Evolutionary conservation across 1,140 invertebrate species (phyloP).

Genomic region (Drosophila pandora): DNA sequence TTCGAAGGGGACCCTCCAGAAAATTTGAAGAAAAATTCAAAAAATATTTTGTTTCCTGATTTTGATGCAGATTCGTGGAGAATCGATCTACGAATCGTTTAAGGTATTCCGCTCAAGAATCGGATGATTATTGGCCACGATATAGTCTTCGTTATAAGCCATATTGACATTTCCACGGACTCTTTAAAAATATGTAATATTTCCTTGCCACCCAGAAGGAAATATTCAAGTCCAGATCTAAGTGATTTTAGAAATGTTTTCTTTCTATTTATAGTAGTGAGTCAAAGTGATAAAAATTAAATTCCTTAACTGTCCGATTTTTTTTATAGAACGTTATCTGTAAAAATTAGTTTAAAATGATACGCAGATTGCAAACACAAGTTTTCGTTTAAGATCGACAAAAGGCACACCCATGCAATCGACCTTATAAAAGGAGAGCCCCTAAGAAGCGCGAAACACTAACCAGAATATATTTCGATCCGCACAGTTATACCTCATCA

Average conservation of each 20-base stretch:
- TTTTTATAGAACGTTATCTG: slow-evolving; percentile 16
- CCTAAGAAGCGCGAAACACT: slow-evolving; percentile 12
- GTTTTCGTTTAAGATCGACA: slow-evolving; percentile 40
- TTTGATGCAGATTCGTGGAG: too few relatives aligned
- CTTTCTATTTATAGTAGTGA: slow-evolving; percentile 15
- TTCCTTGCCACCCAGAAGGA: too few relatives aligned
- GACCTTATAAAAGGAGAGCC: slow-evolving; percentile 33
- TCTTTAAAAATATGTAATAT: too few relatives aligned
- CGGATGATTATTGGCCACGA: too few relatives aligned
- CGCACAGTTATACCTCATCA: slow-evolving; percentile 7
- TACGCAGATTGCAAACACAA: slow-evolving; percentile 40
- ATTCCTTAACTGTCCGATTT: neutral
- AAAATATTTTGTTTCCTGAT: too few relatives aligned
- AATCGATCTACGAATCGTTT: too few relatives aligned
- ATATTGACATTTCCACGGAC: too few relatives aligned
- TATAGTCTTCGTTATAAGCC: too few relatives aligned
- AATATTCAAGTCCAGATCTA: too few relatives aligned
- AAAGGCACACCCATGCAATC: slow-evolving; percentile 16
- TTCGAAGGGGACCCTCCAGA: too few relatives aligned
- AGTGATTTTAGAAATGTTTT: neutral
- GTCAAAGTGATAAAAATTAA: slow-evolving; percentile 1
- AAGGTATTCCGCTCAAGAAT: too few relatives aligned
- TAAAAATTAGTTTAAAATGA: neutral
- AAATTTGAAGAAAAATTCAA: too few relatives aligned
- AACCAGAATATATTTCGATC: neutral